These are phyloP conservation scores for Endotricha flammealis DNA, from an alignment of 2,888 invertebrate species.

Conservation along the genomic window DNA sequence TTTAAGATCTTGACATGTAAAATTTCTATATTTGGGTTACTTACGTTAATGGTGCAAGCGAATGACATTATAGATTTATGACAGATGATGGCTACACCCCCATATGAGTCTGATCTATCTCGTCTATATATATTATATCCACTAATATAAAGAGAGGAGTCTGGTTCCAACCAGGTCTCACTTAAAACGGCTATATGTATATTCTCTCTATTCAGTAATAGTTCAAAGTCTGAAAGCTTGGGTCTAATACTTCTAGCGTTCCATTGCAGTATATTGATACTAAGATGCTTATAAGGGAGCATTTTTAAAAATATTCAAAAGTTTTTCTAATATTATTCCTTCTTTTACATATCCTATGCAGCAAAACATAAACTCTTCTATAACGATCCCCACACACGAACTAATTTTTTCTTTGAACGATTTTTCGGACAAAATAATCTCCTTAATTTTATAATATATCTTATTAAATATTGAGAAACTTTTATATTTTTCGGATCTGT, in stretches of 20 bases:
- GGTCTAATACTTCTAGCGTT: too few species aligned
- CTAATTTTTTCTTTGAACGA: too few species aligned
- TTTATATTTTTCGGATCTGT: too few species aligned
- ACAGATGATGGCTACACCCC: conserved; percentile 16
- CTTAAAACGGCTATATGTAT: conserved; percentile 17
- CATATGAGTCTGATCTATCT: conserved; percentile 14
- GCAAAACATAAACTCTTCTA: background rate
- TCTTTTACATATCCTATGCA: too few species aligned
- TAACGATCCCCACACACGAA: background rate
- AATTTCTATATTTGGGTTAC: conserved; percentile 14
- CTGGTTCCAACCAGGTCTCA: conserved; percentile 20
- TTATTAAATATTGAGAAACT: conserved; percentile 1
- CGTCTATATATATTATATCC: conserved; percentile 13
- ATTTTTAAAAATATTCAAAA: too few species aligned
- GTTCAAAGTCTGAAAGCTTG: too few species aligned
- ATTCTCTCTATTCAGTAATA: conserved; percentile 11
- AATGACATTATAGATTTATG: conserved; percentile 13
- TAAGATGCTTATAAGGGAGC: too few species aligned
- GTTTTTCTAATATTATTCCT: too few species aligned
- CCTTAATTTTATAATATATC: too few species aligned
- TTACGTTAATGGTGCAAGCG: background rate
- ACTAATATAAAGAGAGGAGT: conserved; percentile 3
- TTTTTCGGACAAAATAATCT: too few species aligned
- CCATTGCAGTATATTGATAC: too few species aligned
- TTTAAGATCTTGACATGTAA: conserved; percentile 12